A percentile compares a stretch with the other conserved stretches of the same genome.
phyloP scores from a whole-genome alignment of 2,113 vertebrate genomes.

The Zingel zingel region DNA sequence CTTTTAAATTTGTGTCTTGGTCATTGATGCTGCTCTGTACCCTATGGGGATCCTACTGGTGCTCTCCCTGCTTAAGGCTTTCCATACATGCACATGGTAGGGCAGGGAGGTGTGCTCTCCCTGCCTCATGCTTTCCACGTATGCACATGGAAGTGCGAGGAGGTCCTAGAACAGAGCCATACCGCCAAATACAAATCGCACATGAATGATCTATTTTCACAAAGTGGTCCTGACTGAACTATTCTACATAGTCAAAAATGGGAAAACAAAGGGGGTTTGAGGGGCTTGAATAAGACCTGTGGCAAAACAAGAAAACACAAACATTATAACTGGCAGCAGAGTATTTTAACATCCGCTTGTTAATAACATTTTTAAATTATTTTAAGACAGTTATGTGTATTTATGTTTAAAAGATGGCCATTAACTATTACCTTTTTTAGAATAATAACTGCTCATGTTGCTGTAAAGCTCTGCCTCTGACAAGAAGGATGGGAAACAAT shows the following conservation, averaged over 20 bases:
- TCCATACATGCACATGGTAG: too few species aligned
- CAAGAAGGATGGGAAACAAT: neutral
- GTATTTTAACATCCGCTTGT: constrained; percentile 14
- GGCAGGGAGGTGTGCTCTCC: too few species aligned
- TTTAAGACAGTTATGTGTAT: neutral
- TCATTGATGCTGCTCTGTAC: too few species aligned
- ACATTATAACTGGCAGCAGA: constrained; percentile 2
- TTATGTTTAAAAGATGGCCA: neutral
- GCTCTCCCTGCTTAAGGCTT: too few species aligned
- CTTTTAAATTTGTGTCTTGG: too few species aligned
- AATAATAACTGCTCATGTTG: constrained; percentile 9
- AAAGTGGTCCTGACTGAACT: neutral
- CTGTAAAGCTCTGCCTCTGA: constrained; percentile 3
- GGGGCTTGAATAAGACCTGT: constrained; percentile 1
- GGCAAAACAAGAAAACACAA: constrained; percentile 20
- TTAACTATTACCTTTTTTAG: neutral
- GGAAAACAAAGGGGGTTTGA: constrained; percentile 13
- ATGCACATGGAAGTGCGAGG: too few species aligned
- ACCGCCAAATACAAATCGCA: too few species aligned
- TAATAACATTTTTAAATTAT: neutral
- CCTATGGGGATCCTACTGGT: too few species aligned
- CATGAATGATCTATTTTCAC: too few species aligned
- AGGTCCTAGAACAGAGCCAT: too few species aligned
- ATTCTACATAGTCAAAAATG: constrained; percentile 3
- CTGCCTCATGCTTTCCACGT: too few species aligned